Percentiles rank a stretch among this genome's conserved stretches.
Conservation (phyloP, 2,113 vertebrate genomes). For the Calidris pugnax region DNA sequence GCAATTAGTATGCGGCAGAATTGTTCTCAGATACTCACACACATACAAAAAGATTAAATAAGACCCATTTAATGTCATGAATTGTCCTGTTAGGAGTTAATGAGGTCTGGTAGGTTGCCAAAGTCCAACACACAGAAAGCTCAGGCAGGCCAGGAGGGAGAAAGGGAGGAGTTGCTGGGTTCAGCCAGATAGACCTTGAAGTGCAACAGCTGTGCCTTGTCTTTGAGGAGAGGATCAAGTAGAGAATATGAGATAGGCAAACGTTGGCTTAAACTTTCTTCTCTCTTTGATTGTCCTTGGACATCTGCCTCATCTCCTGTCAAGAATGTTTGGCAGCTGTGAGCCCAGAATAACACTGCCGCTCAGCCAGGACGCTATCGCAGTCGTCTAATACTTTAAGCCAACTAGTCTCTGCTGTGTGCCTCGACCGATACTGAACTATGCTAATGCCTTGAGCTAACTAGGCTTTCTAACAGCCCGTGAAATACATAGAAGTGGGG, state of each 20-base stretch:
- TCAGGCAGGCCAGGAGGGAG: conserved; percentile 59
- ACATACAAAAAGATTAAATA: conserved; percentile 45
- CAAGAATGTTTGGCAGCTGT: conserved; percentile 98
- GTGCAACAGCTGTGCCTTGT: conserved; percentile 92
- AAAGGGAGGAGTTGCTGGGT: conserved; percentile 66
- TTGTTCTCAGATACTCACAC: conserved; percentile 28
- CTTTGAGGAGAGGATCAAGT: conserved; percentile 92
- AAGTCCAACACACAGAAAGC: conserved; percentile 41
- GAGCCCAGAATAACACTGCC: conserved; percentile 91
- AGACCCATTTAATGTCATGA: conserved; percentile 24
- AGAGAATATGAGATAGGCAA: conserved; percentile 95
- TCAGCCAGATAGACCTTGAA: conserved; percentile 83
- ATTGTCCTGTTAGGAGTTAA: conserved; percentile 68
- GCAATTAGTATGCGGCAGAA: conserved; percentile 39
- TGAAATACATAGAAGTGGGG: conserved; percentile 60
- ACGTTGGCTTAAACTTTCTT: conserved; percentile 93
- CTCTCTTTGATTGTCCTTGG: conserved; percentile 97
- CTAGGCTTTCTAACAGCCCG: conserved; percentile 65
- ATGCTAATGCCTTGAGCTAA: conserved; percentile 84
- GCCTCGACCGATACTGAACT: conserved; percentile 78
- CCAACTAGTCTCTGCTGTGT: conserved; percentile 83
- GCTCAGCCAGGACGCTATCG: conserved; percentile 81
- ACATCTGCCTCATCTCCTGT: conserved; percentile 97
- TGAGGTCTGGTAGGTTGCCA: conserved; percentile 55
- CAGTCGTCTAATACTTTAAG: conserved; percentile 93